Percentiles rank a stretch among this genome's conserved stretches.
Evolutionary conservation across 2,888 invertebrate genomes (phyloP).

Genomic region (Leptura quadrifasciata): DNA sequence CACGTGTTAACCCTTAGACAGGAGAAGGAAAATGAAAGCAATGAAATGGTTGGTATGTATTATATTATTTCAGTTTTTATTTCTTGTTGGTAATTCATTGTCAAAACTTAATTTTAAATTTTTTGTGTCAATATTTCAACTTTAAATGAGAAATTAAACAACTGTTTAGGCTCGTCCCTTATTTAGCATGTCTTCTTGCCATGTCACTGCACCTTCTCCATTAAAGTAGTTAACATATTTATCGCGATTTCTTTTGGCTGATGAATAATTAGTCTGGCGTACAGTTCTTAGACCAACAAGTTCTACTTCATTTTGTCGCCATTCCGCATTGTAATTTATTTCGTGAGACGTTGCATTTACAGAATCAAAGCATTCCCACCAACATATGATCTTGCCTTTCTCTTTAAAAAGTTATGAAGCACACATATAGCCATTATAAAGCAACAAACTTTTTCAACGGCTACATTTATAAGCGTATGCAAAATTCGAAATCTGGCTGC

Average conservation of each 20-base stretch:
- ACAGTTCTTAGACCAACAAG: not conserved
- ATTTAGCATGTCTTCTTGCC: slow-evolving; percentile 35
- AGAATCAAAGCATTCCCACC: not conserved
- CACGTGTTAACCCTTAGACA: not conserved
- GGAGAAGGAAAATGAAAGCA: not conserved
- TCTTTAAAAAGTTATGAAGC: not conserved
- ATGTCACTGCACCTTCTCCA: slow-evolving; percentile 29
- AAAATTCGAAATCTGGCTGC: slow-evolving; percentile 2
- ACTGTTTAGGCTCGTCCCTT: not conserved
- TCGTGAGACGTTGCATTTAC: not conserved
- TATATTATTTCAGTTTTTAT: not conserved
- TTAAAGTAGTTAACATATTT: slow-evolving; percentile 33
- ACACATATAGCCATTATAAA: not conserved
- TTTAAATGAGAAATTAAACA: not conserved
- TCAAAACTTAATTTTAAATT: not conserved
- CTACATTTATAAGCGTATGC: not conserved
- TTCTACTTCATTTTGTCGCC: not conserved
- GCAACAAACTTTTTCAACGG: slow-evolving; percentile 8
- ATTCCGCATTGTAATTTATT: not conserved
- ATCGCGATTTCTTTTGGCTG: slow-evolving; percentile 4
- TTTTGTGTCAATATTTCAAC: not conserved
- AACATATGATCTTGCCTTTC: not conserved
- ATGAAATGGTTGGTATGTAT: not conserved
- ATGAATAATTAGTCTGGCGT: not conserved
- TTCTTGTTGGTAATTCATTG: not conserved